These are phyloP conservation scores for Notechis scutatus DNA, from an alignment of 2,113 vertebrate genomes.

Conservation along the genomic window DNA sequence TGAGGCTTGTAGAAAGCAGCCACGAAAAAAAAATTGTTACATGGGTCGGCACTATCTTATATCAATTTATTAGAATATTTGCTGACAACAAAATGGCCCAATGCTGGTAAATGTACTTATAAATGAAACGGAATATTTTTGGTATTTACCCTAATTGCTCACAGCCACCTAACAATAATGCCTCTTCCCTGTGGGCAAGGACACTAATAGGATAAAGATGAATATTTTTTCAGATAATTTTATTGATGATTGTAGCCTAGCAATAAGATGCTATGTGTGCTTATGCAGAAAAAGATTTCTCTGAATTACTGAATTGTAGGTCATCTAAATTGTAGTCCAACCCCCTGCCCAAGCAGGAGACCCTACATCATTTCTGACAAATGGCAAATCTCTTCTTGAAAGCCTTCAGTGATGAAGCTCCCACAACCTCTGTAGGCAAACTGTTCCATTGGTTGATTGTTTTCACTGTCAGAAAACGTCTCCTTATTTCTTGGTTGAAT, in stretches of 20 bases:
- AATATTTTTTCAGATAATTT: not conserved
- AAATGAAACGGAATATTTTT: not conserved
- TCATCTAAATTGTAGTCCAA: too few species aligned
- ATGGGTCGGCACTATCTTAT: not conserved
- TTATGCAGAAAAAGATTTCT: not conserved
- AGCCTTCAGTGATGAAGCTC: too few species aligned
- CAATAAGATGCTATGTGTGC: not conserved
- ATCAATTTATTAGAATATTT: not conserved
- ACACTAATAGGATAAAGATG: not conserved
- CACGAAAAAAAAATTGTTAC: not conserved
- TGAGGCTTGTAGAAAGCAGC: not conserved
- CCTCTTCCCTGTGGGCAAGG: not conserved
- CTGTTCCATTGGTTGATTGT: too few species aligned
- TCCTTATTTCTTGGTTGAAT: too few species aligned
- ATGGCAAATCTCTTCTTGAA: too few species aligned
- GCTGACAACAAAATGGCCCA: not conserved
- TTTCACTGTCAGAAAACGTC: too few species aligned
- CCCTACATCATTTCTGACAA: too few species aligned
- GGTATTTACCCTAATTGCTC: not conserved
- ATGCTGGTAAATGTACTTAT: not conserved
- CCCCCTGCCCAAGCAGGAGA: too few species aligned
- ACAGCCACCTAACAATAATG: not conserved
- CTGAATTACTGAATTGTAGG: not conserved
- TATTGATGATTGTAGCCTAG: not conserved
- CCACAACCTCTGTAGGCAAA: too few species aligned